These are phyloP conservation scores for Prorops nasuta DNA, from an alignment of 1,140 invertebrate species.

Conservation along the genomic window DNA sequence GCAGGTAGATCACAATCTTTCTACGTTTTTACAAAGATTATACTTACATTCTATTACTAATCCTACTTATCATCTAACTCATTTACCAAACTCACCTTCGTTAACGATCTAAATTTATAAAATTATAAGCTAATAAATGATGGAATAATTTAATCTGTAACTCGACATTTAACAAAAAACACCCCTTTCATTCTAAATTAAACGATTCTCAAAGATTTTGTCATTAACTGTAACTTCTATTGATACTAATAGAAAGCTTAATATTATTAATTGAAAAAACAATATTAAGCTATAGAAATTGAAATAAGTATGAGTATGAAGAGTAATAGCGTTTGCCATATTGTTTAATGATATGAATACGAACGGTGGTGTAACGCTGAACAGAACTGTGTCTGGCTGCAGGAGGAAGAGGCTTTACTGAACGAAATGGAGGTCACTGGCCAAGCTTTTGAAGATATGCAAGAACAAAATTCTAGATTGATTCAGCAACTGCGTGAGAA, in stretches of 20 bases:
- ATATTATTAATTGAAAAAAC: too few relatives aligned
- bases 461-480: slow-evolving; percentile 95
- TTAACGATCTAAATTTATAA: not conserved
- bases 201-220: too few relatives aligned
- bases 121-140: too few relatives aligned
- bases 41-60: not conserved
- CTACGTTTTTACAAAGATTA: not conserved
- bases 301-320: too few relatives aligned
- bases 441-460: slow-evolving; percentile 99
- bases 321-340: too few relatives aligned
- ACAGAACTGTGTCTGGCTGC: slow-evolving; percentile 53
- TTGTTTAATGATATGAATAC: slow-evolving; percentile 20
- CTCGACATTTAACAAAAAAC: too few relatives aligned
- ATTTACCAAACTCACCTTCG: not conserved
- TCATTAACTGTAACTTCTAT: too few relatives aligned
- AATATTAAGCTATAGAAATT: too few relatives aligned
- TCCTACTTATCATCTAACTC: not conserved
- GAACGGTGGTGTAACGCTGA: slow-evolving; percentile 52
- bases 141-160: too few relatives aligned
- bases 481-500: slow-evolving; percentile 96
- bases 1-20: slow-evolving; percentile 67
- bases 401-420: slow-evolving; percentile 95
- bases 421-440: slow-evolving; percentile 99
- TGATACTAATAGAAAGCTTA: too few relatives aligned
- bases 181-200: too few relatives aligned